phyloP scores from a whole-genome alignment of 2,113 vertebrate genomes.

The Cisticola juncidis region DNA sequence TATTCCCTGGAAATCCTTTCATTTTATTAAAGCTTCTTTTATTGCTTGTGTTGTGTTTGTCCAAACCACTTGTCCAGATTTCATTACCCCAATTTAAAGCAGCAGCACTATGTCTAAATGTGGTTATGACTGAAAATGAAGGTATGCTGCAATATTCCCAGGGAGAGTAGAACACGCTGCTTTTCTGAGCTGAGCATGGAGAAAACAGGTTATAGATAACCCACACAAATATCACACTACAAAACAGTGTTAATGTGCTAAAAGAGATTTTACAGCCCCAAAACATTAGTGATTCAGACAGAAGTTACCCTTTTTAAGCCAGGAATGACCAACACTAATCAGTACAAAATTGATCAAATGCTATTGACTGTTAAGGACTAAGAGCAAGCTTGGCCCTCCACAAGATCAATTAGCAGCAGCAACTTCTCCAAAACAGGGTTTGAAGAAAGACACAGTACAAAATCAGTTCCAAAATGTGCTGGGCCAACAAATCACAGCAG shows the following conservation, averaged over 20 bases:
- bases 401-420: neutral
- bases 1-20: slow-evolving; percentile 61
- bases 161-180: neutral
- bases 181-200: neutral
- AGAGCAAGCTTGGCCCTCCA: neutral
- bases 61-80: slow-evolving; percentile 64
- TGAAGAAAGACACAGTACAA: neutral
- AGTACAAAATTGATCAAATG: neutral
- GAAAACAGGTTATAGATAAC: neutral
- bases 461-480: neutral
- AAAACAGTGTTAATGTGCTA: neutral
- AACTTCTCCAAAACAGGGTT: neutral
- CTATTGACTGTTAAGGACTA: neutral
- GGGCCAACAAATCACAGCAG: neutral
- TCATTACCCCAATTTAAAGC: slow-evolving; percentile 66
- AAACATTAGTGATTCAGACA: neutral
- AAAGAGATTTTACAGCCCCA: neutral
- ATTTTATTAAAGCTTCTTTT: slow-evolving; percentile 58
- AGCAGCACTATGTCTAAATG: slow-evolving; percentile 42
- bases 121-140: slow-evolving; percentile 50
- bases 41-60: slow-evolving; percentile 65
- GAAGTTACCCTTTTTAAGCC: neutral
- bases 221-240: neutral
- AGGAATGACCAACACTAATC: neutral
- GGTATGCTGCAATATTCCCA: slow-evolving; percentile 21